Evolutionary conservation across 2,797 vertebrate genomes (phyloP), one percentile per base, ranked within the genome.

Genomic region (Acipenser oxyrinchus): DNA sequence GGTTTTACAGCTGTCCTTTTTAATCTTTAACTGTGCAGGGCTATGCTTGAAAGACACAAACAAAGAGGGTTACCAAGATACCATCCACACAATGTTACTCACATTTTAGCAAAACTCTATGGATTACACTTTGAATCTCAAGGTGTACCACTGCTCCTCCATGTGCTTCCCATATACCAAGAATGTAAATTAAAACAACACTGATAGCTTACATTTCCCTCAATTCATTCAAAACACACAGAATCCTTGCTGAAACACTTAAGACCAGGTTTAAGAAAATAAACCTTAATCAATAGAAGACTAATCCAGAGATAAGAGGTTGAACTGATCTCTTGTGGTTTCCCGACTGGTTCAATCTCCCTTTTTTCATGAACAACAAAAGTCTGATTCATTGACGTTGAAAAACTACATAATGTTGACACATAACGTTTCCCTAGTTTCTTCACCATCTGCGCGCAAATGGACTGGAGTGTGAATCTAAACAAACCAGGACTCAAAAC

Each of bases 241-340:
- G 18, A 13, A 15, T 37, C 60, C 60, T 37, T 49, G 60, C 81
- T 78, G 72, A 82, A 71, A 72, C 80, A 82, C 82, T 84, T 78
- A 71, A 13, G 75, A 74, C 71, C 6, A 48, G 70, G 72, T 60
- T 77, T 77, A 75, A 70, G 37, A 73, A 85, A 82, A 87, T 81
- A 86, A 84, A 85, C 82, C 70, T 77, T 75, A 75, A 83, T 86
- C 75, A 82, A 71, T 69, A 73, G 69, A 69, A 70, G 76, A 65
- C 65, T 23, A 11, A 68, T 74, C 57, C 23, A 8, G 62, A 72
- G 71, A 72, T 70, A 67, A 76, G 76, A 77, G 70, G 8, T 69
- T 78, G 82, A 79, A 81, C 76, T 74, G 78, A 78, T 73, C 77
- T 70, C 57, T 13, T 51, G 55, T 58, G 55, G 55, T n/a, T 58